Base-by-base conservation (phyloP, 1,140 invertebrate species). In the Magallana ariakensis region DNA sequence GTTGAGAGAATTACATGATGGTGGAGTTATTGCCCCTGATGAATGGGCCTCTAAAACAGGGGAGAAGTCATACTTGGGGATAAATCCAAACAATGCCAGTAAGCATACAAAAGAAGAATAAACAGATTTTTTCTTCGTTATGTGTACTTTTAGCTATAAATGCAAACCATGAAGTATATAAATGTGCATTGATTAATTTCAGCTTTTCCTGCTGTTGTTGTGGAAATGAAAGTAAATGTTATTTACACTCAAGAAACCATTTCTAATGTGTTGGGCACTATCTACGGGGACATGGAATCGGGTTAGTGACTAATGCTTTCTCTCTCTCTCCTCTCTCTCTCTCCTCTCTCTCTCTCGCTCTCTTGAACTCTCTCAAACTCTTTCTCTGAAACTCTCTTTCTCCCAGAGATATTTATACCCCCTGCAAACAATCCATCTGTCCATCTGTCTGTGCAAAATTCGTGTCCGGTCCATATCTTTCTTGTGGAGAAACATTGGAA, bases 11-110 rank as follows among this genome's bases (percentile, higher is more conserved):
- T 26, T 75, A 3, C 66, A 10, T 19, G 33, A 13, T 75, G 66
- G 9, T n/a, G 58, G 66, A 75, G 66, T 75, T 75, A 26, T 26
- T 75, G 66, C 66, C 66, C 66, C 66, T 75, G 22, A 75, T 26
- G 66, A 75, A 13, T 75, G 66, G 66, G 13, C n/a, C 16, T 9
- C 66, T 26, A 2, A 19, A 26, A 26, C 2, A 75, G 66, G 66
- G 22, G 3, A 13, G 7, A 75, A 10, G 13, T 11, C 11, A 3
- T 26, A 75, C 11, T 26, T 75, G 0, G 66, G 66, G 19, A 33
- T 33, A 46, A 75, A 26, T 26, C 66, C 10, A 33, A 75, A 75
- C 66, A 75, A 75, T 13, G 33, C 66, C 19, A 75, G 66, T 75
- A 75, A 26, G 66, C 10, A 19, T 70, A 22, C 22, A 13, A 58